Base-by-base conservation (phyloP, 2,113 vertebrate species). In the Tinamus guttatus region DNA sequence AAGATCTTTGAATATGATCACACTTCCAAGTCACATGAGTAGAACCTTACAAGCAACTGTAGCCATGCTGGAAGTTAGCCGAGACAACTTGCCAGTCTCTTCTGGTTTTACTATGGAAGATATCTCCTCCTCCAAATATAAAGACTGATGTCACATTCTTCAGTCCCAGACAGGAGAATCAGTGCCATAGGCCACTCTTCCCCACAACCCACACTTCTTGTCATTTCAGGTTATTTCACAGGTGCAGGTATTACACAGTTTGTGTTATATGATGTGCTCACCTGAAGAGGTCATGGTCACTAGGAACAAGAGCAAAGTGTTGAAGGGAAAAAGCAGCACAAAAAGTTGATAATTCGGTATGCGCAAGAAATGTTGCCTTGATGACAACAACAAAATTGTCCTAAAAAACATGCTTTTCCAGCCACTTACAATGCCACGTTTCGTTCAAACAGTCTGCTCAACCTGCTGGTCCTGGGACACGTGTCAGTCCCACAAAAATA, bases 381-480 rank as follows among this genome's bases (percentile, higher is more conserved):
- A 11, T 4, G 5, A 54, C 16, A 81, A 30, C 41, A 54, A 62
- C 25, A 13, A n/a, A 56, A 3, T 63, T 80, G 30, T 8, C 21
- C 47, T 43, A 80, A 76, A 76, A 95, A 62, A 32, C 27, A 56
- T 9, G 4, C 5, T 5, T 89, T 65, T 43, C 22, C 78, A 41
- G 30, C 41, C 69, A 41, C 24, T 51, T 49, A n/a, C 1, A 52
- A 49, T 16, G 38, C 34, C 51, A 32, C 28, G 5, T 47, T 12
- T 38, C 75, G 16, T 58, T 58, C 54, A 24, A 70, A 58, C 54
- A n/a, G 51, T 28, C 38, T 87, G 7, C 47, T 65, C 78, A 36
- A 0, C 0, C 54, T 51, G 22, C 34, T 90, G 34, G 15, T 71
- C 51, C 49, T 76, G 40, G 36, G 27, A 73, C 4, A 2, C 5